Evolutionary conservation across 2,113 vertebrate genomes (phyloP), one percentile per base, ranked within the genome.

Genomic region (Sterna hirundo): DNA sequence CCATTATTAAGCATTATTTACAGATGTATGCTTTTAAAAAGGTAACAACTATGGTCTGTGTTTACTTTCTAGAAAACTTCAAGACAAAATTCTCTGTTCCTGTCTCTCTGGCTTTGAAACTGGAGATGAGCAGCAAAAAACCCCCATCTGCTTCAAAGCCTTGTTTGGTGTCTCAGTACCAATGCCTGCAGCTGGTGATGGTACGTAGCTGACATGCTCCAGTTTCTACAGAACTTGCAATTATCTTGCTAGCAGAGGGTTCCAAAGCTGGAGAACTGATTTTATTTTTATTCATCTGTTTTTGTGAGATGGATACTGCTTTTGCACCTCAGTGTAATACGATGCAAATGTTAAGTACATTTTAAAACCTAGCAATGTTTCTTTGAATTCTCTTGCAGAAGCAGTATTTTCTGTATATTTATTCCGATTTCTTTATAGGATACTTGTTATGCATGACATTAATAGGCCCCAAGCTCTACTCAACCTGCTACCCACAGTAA

Each of bases 401-500:
- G n/a, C 42, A 61, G 47, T 0, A 12, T 49, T 76, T 89, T 19
- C 60, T 80, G 49, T 46, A 13, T 17, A 19, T 60, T 84, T 89
- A 84, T 91, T 90, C 55, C 76, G 26, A 10, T 64, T 93, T 52
- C 65, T 95, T 91, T 91, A 85, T 23, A 57, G 89, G 70, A 34
- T 76, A 32, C 87, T 80, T 85, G 81, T 69, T 95, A 71, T 76
- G 93, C 96, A 93, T 72, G 78, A 85, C 87, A 96, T 94, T 90
- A 91, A 88, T 32, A 40, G 91, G 81, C 96, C 94, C 71, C 75
- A 29, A 96, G 96, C 93, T 91, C 72, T 69, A 87, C 87, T 94
- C 91, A 97, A 97, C 96, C 89, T 95, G 94, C 82, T 79, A 90
- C 91, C 87, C 94, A 65, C 44, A 90, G 70, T 76, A 95, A 97